These are phyloP conservation scores for Drosophila greeni DNA, from an alignment of 2,888 invertebrate species.

Conservation along the genomic window DNA sequence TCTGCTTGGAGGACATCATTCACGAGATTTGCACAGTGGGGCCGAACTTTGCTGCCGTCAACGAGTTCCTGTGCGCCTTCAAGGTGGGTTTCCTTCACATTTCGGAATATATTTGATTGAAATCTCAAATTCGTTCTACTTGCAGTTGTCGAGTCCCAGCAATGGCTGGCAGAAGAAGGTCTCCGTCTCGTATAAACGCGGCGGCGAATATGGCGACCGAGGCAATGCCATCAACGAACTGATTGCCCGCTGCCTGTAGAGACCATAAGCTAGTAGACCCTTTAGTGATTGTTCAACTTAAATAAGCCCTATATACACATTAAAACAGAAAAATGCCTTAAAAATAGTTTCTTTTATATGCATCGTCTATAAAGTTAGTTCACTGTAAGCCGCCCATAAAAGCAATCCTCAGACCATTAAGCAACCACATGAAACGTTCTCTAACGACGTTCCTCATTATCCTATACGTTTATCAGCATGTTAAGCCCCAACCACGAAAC, in stretches of 20 bases:
- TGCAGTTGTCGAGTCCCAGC: conserved; percentile 76
- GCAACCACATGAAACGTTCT: conserved; percentile 62
- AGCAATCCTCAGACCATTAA: conserved; percentile 46
- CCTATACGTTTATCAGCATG: conserved; percentile 51
- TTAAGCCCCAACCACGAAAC: conserved; percentile 45
- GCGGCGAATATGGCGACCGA: conserved; percentile 79
- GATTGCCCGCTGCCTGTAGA: conserved; percentile 76
- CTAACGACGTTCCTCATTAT: conserved; percentile 65
- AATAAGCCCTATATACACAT: conserved; percentile 33
- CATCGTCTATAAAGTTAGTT: not conserved
- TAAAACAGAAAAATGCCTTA: not conserved
- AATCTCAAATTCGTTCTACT: not conserved
- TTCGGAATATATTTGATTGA: not conserved
- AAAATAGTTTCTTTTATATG: not conserved
- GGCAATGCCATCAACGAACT: conserved; percentile 76
- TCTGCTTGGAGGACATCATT: conserved; percentile 79
- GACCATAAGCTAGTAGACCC: conserved; percentile 50
- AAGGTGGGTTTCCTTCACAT: conserved; percentile 69
- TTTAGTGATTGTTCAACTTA: conserved; percentile 41
- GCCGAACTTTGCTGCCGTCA: conserved; percentile 75
- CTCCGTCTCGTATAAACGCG: conserved; percentile 75
- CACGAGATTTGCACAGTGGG: conserved; percentile 79
- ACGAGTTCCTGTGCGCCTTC: conserved; percentile 75
- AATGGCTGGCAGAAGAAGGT: conserved; percentile 78
- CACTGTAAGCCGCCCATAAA: conserved; percentile 23